Evolutionary conservation across 2,888 invertebrate genomes (phyloP).

Genomic region (Byasa hedistus): DNA sequence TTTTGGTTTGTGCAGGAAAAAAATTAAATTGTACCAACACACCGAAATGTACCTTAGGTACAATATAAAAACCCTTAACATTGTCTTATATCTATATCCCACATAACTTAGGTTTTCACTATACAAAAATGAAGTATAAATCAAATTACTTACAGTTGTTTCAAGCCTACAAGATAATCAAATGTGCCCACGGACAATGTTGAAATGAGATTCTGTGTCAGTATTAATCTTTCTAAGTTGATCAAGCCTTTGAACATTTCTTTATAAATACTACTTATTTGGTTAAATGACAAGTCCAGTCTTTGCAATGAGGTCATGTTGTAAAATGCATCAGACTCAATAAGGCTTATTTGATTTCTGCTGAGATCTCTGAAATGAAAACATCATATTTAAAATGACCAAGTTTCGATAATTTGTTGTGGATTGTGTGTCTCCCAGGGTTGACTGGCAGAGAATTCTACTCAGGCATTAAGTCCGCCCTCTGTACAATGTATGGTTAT

Average conservation of each 20-base stretch:
- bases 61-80: too few species aligned
- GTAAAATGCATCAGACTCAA: conserved; percentile 87
- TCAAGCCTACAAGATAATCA: conserved; percentile 83
- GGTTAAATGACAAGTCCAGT: conserved; percentile 85
- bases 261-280: conserved; percentile 83
- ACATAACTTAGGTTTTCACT: too few species aligned
- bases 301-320: conserved; percentile 85
- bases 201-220: conserved; percentile 86
- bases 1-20: too few species aligned
- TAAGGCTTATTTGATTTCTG: conserved; percentile 86
- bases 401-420: too few species aligned
- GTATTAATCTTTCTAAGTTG: conserved; percentile 84
- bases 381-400: not conserved
- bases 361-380: conserved; percentile 84
- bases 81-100: too few species aligned
- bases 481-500: too few species aligned
- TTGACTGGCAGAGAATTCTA: too few species aligned
- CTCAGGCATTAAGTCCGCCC: too few species aligned
- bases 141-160: conserved; percentile 83
- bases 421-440: too few species aligned
- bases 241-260: conserved; percentile 84
- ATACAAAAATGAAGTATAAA: too few species aligned
- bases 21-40: too few species aligned
- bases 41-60: too few species aligned
- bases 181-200: conserved; percentile 86